phyloP scores from a whole-genome alignment of 2,797 vertebrate species.

The Chelon labrosus region DNA sequence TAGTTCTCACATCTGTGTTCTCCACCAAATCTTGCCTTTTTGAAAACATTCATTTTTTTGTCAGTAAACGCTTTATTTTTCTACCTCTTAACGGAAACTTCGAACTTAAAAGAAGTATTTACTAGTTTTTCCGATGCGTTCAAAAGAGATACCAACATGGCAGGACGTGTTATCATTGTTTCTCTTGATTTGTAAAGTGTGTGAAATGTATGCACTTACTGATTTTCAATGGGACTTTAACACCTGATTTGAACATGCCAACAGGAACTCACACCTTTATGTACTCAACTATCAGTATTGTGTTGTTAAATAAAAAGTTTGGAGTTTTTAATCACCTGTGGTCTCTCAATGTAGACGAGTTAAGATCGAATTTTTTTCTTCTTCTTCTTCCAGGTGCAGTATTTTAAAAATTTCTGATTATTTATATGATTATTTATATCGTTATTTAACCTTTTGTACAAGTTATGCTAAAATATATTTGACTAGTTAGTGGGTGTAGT shows the following conservation, averaged over 20 bases:
- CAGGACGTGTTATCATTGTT: slow-evolving; percentile 47
- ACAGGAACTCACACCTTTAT: slow-evolving; percentile 73
- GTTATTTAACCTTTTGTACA: not conserved
- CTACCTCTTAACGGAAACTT: slow-evolving; percentile 51
- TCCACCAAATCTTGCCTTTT: slow-evolving; percentile 50
- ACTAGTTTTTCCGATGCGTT: slow-evolving; percentile 62
- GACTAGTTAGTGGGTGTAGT: slow-evolving; percentile 19
- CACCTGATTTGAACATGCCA: slow-evolving; percentile 73
- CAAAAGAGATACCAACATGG: slow-evolving; percentile 40
- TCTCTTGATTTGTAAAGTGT: slow-evolving; percentile 64
- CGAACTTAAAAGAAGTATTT: slow-evolving; percentile 54
- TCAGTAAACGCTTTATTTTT: slow-evolving; percentile 59
- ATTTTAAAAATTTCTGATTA: not conserved
- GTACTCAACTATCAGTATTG: slow-evolving; percentile 77
- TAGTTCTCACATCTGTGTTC: slow-evolving; percentile 25
- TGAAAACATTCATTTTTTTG: slow-evolving; percentile 52
- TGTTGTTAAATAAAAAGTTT: slow-evolving; percentile 81
- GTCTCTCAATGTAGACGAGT: slow-evolving; percentile 70
- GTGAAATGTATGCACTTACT: slow-evolving; percentile 63
- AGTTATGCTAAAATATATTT: not conserved
- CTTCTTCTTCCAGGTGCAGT: not conserved
- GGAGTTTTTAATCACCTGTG: slow-evolving; percentile 75
- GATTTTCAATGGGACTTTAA: slow-evolving; percentile 66
- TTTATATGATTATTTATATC: too few relatives aligned
- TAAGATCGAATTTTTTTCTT: not conserved